These are phyloP conservation scores for Lichenostomus cassidix DNA, from an alignment of 2,113 vertebrate genomes.

Conservation along the genomic window DNA sequence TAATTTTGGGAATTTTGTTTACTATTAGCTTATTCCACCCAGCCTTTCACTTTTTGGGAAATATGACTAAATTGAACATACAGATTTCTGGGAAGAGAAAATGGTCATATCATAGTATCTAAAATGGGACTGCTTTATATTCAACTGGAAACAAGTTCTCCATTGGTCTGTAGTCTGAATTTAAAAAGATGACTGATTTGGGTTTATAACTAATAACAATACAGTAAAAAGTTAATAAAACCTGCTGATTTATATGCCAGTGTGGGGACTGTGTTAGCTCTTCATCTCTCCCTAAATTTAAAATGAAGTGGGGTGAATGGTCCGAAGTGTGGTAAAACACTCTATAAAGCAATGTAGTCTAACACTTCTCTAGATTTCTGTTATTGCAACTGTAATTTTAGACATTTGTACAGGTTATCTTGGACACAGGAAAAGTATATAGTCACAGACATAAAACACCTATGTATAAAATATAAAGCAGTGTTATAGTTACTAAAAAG, in stretches of 20 bases:
- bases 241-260: neutral
- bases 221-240: neutral
- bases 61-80: neutral
- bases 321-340: conserved; percentile 31
- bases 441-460: conserved; percentile 70
- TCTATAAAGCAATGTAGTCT: conserved; percentile 62
- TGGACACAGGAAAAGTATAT: conserved; percentile 72
- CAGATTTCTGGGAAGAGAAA: neutral
- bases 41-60: neutral
- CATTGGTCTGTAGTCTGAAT: neutral
- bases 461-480: conserved; percentile 71
- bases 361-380: conserved; percentile 68
- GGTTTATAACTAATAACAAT: neutral
- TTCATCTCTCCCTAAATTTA: conserved; percentile 27
- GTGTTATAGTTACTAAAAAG: conserved; percentile 78
- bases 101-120: neutral
- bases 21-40: neutral
- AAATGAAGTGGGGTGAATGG: neutral
- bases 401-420: conserved; percentile 72
- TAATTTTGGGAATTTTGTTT: neutral
- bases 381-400: conserved; percentile 73
- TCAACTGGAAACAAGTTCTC: neutral
- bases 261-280: neutral
- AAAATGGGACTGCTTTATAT: neutral
- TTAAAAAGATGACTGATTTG: neutral